phyloP scores from a whole-genome alignment of 2,797 vertebrate species.

The Molossus alvarezi region DNA sequence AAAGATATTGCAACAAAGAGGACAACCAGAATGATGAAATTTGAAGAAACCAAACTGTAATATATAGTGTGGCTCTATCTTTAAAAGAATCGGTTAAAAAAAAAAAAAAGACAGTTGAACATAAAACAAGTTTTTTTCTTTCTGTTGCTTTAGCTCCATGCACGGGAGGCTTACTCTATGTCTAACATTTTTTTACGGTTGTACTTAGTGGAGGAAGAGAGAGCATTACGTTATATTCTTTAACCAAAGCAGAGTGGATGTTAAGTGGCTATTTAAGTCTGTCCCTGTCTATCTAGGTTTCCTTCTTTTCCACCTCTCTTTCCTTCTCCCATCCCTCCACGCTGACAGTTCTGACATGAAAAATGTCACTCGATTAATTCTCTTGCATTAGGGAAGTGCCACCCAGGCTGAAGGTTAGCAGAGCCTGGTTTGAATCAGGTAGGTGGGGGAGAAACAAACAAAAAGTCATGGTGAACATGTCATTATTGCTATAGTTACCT shows the following conservation, averaged over 20 bases:
- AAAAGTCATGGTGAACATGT: background rate
- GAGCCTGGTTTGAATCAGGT: background rate
- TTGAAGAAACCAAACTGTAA: background rate
- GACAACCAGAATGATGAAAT: background rate
- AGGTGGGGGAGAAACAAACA: background rate
- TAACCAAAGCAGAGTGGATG: background rate
- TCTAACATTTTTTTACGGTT: background rate
- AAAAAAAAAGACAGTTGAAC: background rate
- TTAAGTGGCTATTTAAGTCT: slow-evolving; percentile 25
- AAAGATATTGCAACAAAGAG: background rate
- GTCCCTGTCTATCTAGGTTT: background rate
- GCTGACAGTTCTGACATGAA: background rate
- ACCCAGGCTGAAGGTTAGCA: background rate
- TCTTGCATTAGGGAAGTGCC: background rate
- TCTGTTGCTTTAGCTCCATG: background rate
- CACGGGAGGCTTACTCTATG: background rate
- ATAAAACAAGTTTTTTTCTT: background rate
- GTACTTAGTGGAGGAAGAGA: background rate
- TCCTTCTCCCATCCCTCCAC: background rate
- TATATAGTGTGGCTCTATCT: background rate
- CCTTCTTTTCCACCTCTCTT: background rate
- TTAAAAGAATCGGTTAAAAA: background rate
- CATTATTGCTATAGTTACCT: background rate
- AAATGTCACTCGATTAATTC: background rate
- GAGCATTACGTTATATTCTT: background rate